These are phyloP conservation scores for Dolichallabes microphthalmus DNA, from an alignment of 2,113 vertebrate species.

Conservation along the genomic window DNA sequence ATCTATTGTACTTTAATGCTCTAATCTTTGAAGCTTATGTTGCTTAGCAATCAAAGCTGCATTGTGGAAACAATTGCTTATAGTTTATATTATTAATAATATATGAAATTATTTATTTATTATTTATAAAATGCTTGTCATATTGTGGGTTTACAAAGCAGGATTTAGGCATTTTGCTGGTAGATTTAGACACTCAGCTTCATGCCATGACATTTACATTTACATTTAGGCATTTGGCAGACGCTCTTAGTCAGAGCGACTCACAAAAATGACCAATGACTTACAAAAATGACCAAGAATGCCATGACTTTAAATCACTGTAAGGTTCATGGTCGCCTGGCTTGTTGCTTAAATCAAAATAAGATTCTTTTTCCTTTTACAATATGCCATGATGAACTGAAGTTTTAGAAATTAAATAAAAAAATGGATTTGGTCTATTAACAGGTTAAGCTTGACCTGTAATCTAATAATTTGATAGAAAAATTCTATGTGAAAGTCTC, in stretches of 20 bases:
- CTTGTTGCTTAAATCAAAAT: not conserved
- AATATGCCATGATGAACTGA: not conserved
- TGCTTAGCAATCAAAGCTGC: not conserved
- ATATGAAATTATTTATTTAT: not conserved
- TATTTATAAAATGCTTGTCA: not conserved
- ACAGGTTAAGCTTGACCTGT: not conserved
- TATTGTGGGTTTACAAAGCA: not conserved
- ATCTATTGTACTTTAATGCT: not conserved
- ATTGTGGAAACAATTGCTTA: not conserved
- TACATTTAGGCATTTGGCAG: too few relatives aligned
- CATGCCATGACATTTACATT: not conserved
- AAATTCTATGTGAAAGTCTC: not conserved
- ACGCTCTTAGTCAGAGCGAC: too few relatives aligned
- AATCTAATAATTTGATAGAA: not conserved
- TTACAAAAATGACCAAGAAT: too few relatives aligned
- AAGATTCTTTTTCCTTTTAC: not conserved
- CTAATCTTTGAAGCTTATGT: not conserved
- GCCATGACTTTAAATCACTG: not conserved
- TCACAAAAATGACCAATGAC: too few relatives aligned
- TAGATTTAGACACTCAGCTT: too few relatives aligned
- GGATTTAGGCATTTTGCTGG: not conserved
- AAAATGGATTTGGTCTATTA: not conserved
- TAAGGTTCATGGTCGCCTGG: not conserved
- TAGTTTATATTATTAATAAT: not conserved
- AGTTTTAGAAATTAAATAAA: not conserved